Conservation (phyloP, 2,113 vertebrate genomes). For the Tragelaphus imberbis region DNA sequence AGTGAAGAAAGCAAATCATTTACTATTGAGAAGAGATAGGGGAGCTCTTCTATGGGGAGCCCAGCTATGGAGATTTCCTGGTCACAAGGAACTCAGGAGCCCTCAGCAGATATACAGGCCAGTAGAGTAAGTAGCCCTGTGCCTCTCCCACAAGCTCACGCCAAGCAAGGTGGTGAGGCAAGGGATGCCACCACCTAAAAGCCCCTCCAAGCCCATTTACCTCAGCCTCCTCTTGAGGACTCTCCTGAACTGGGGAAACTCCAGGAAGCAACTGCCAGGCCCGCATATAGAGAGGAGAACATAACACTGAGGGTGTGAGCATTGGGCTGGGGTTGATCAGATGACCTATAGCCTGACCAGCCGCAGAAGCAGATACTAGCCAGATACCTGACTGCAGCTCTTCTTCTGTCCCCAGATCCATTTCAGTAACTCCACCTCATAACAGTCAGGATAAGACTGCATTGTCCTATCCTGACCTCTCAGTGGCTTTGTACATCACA, state of each 20-base stretch:
- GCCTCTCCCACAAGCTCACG: neutral
- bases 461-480: fast-evolving
- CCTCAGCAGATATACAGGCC: neutral
- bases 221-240: neutral
- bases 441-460: neutral
- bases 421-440: fast-evolving
- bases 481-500: fast-evolving
- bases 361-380: too few species aligned
- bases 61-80: too few species aligned
- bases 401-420: too few species aligned
- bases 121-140: too few species aligned
- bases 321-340: neutral
- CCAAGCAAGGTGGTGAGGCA: neutral
- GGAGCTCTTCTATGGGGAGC: neutral
- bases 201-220: neutral
- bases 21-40: neutral
- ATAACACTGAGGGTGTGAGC: too few species aligned
- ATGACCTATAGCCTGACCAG: neutral
- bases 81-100: neutral
- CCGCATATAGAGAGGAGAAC: neutral
- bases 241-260: neutral
- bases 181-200: neutral
- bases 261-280: neutral
- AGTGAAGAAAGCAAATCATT: neutral
- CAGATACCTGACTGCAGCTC: neutral